Conservation (phyloP, 2,888 invertebrate genomes). For the Copidosoma aretas region DNA sequence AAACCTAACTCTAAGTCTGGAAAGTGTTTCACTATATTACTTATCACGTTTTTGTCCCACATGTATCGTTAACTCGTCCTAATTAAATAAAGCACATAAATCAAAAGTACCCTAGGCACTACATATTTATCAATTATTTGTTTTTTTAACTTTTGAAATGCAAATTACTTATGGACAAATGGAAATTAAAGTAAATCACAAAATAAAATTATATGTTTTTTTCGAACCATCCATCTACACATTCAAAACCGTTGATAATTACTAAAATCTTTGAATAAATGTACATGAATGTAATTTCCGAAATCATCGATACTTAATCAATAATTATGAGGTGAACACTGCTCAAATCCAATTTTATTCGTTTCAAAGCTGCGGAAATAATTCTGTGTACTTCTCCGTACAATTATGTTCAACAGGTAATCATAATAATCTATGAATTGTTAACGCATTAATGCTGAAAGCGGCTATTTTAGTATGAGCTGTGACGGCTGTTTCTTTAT, state of each 20-base stretch:
- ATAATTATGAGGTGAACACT: slow-evolving; percentile 51
- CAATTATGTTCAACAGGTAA: background rate
- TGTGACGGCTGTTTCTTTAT: background rate
- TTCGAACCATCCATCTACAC: slow-evolving; percentile 51
- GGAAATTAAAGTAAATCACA: slow-evolving; percentile 53
- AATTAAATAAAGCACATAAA: slow-evolving; percentile 50
- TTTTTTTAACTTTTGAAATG: slow-evolving; percentile 42
- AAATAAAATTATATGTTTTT: slow-evolving; percentile 48
- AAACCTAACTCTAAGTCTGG: background rate
- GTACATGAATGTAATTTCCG: slow-evolving; percentile 46
- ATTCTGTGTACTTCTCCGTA: slow-evolving; percentile 42
- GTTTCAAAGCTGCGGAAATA: slow-evolving; percentile 47
- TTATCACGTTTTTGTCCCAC: slow-evolving; percentile 43
- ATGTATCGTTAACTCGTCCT: slow-evolving; percentile 50
- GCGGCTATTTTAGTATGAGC: slow-evolving; percentile 25
- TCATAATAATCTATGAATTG: background rate
- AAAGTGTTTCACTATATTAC: background rate
- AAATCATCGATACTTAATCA: slow-evolving; percentile 46
- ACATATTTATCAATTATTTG: slow-evolving; percentile 42
- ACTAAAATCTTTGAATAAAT: slow-evolving; percentile 47
- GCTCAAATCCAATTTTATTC: slow-evolving; percentile 44
- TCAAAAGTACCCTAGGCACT: slow-evolving; percentile 13
- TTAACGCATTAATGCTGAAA: background rate
- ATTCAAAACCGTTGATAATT: slow-evolving; percentile 49
- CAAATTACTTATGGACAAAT: slow-evolving; percentile 48